Percentiles rank a stretch among this genome's conserved stretches.
Evolutionary conservation across 2,113 vertebrate species (phyloP).

Genomic region (Hippocampus mohnikei): DNA sequence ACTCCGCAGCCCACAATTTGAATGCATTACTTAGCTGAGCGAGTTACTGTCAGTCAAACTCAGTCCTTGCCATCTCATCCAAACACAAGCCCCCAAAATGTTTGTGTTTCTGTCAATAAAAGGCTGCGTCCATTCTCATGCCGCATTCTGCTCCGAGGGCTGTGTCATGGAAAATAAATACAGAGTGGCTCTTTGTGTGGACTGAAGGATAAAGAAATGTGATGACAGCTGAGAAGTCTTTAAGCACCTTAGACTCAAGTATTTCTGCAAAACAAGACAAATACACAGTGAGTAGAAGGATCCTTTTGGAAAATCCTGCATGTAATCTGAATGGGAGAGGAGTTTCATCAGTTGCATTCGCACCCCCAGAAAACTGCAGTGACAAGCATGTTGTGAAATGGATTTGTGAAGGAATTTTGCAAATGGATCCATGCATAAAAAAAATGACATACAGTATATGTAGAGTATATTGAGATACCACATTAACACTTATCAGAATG

Average conservation of each 20-base stretch:
- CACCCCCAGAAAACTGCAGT: slow-evolving; percentile 31
- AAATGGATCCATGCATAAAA: slow-evolving; percentile 24
- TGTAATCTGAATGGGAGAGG: slow-evolving; percentile 39
- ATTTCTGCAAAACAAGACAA: slow-evolving; percentile 19
- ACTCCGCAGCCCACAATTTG: neutral
- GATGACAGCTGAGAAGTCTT: slow-evolving; percentile 32
- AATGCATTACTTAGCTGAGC: neutral
- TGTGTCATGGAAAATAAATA: slow-evolving; percentile 26
- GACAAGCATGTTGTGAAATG: slow-evolving; percentile 45
- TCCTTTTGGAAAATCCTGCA: slow-evolving; percentile 22
- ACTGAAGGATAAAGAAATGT: slow-evolving; percentile 27
- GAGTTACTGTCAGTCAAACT: neutral
- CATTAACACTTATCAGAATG: no score
- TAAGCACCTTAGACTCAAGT: slow-evolving; percentile 24
- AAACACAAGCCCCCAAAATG: neutral
- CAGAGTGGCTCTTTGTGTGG: slow-evolving; percentile 9
- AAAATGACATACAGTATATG: neutral
- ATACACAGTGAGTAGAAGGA: slow-evolving; percentile 14
- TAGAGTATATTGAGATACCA: neutral
- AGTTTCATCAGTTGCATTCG: slow-evolving; percentile 34
- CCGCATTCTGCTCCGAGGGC: slow-evolving; percentile 17
- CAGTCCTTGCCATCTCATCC: neutral
- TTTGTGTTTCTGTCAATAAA: neutral
- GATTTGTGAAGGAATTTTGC: slow-evolving; percentile 55
- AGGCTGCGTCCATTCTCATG: slow-evolving; percentile 15